These are phyloP conservation scores for Pristionchus japonicus DNA, from an alignment of 2,888 invertebrate genomes.

Conservation along the genomic window DNA sequence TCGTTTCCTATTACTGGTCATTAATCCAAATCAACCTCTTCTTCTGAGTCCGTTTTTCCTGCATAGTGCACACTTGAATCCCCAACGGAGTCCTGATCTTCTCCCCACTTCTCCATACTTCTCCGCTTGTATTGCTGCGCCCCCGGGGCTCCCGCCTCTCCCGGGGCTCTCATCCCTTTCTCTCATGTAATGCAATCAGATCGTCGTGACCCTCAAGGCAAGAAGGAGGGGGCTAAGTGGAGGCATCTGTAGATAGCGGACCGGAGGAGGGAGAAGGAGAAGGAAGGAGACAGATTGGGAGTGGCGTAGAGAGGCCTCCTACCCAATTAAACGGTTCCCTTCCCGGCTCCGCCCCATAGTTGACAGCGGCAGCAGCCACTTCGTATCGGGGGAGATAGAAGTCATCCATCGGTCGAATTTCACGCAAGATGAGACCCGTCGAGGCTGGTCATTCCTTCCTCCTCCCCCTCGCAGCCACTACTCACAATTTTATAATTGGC, in stretches of 20 bases:
- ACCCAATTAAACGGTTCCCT: slow-evolving; percentile 34
- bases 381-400: background rate
- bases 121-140: slow-evolving; percentile 10
- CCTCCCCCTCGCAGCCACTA: background rate
- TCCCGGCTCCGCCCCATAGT: background rate
- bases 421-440: slow-evolving; percentile 23
- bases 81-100: background rate
- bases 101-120: background rate
- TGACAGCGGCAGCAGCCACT: background rate
- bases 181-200: slow-evolving; percentile 44
- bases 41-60: background rate
- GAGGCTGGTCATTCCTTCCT: background rate
- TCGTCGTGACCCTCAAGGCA: slow-evolving; percentile 43
- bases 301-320: background rate
- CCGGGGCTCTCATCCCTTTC: slow-evolving; percentile 9
- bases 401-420: slow-evolving; percentile 31
- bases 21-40: background rate
- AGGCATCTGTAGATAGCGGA: slow-evolving; percentile 1
- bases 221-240: slow-evolving; percentile 32
- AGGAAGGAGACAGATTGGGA: slow-evolving; percentile 25
- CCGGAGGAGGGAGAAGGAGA: background rate
- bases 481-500: slow-evolving; percentile 31
- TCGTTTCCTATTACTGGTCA: background rate
- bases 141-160: background rate
- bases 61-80: background rate